Evolutionary conservation across 2,888 invertebrate genomes (phyloP).

Genomic region (Adelognathus sp.): DNA sequence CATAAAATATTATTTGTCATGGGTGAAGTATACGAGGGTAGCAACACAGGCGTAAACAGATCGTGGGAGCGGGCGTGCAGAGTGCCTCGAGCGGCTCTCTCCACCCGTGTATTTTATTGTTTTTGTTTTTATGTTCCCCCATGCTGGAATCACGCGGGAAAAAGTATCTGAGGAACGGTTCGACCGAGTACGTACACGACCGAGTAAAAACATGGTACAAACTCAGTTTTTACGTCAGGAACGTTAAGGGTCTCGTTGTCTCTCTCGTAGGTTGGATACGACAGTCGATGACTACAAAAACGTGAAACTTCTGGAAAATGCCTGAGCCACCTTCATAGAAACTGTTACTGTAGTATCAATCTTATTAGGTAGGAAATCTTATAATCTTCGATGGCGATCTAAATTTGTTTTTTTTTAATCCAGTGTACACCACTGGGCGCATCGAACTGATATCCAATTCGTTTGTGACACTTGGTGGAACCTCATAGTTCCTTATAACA

Average conservation of each 20-base stretch:
- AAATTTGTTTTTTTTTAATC: too few species aligned
- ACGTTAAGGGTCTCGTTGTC: conserved; percentile 11
- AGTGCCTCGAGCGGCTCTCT: background rate
- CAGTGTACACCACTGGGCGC: too few species aligned
- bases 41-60: background rate
- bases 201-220: background rate
- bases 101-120: conserved; percentile 31
- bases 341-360: too few species aligned
- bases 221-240: conserved; percentile 16
- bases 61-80: background rate
- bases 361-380: too few species aligned
- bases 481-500: too few species aligned
- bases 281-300: too few species aligned
- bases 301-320: too few species aligned
- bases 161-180: background rate
- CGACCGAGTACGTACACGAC: background rate
- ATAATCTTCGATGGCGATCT: too few species aligned
- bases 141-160: background rate
- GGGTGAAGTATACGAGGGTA: background rate
- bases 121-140: background rate
- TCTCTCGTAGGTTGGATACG: too few species aligned
- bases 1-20: conserved; percentile 30
- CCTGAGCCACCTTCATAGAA: too few species aligned
- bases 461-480: too few species aligned
- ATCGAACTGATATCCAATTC: too few species aligned